A percentile compares a stretch with the other conserved stretches of the same genome.
Evolutionary conservation across 2,113 vertebrate genomes (phyloP).

Genomic region (Alligator sinensis): DNA sequence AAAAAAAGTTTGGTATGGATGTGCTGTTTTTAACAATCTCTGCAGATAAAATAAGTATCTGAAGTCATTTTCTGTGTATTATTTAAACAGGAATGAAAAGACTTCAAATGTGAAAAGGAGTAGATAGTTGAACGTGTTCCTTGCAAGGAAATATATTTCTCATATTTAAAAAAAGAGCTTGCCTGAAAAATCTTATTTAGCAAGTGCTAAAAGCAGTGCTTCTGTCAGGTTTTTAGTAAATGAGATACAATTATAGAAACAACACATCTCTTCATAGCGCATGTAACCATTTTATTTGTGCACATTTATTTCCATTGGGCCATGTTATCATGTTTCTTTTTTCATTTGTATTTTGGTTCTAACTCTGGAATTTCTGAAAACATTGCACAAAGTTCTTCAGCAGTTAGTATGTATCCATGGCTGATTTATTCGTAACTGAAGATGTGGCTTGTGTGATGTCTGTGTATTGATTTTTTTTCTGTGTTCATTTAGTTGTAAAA

Average conservation of each 20-base stretch:
- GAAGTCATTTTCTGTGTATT: slow-evolving; percentile 80
- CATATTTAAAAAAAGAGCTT: slow-evolving; percentile 65
- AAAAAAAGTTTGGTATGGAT: slow-evolving; percentile 70
- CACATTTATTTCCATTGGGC: slow-evolving; percentile 60
- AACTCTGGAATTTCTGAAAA: slow-evolving; percentile 50
- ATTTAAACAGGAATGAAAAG: slow-evolving; percentile 77
- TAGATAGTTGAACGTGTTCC: slow-evolving; percentile 77
- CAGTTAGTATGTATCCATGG: slow-evolving; percentile 43
- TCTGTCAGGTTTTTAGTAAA: slow-evolving; percentile 81
- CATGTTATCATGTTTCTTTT: slow-evolving; percentile 50
- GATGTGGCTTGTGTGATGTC: slow-evolving; percentile 29
- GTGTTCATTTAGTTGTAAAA: slow-evolving; percentile 50
- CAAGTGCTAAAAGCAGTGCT: slow-evolving; percentile 76
- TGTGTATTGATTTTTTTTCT: slow-evolving; percentile 54
- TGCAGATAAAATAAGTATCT: slow-evolving; percentile 73
- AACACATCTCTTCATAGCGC: slow-evolving; percentile 66
- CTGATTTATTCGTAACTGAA: slow-evolving; percentile 40
- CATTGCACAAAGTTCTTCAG: slow-evolving; percentile 55
- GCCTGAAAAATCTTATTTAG: slow-evolving; percentile 64
- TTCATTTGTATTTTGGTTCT: slow-evolving; percentile 50
- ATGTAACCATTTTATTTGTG: slow-evolving; percentile 56
- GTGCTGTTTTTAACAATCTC: slow-evolving; percentile 67
- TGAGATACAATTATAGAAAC: slow-evolving; percentile 72
- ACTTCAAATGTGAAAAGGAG: slow-evolving; percentile 74
- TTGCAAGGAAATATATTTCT: slow-evolving; percentile 62